phyloP scores from a whole-genome alignment of 2,888 invertebrate species.

The Eilema depressum region DNA sequence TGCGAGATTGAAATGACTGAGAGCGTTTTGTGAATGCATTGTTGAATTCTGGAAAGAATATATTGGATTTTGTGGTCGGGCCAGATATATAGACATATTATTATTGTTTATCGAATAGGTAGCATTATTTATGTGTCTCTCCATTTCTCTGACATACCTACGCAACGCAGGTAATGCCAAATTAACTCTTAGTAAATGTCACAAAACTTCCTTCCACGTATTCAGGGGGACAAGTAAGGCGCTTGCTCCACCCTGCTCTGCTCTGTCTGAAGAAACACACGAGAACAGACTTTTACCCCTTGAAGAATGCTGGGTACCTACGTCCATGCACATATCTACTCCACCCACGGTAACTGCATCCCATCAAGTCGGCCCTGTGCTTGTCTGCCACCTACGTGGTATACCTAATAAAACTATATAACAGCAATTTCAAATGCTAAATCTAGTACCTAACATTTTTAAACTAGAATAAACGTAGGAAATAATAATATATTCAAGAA shows the following conservation, averaged over 20 bases:
- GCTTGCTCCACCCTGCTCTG: no score
- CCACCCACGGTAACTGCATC: no score
- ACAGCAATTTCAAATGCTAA: neutral
- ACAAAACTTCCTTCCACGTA: no score
- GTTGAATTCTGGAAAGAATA: conserved; percentile 18
- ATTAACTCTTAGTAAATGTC: no score
- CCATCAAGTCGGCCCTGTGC: no score
- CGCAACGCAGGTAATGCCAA: neutral
- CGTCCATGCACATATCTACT: no score
- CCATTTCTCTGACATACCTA: neutral
- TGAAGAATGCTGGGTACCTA: no score
- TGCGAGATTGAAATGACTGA: conserved; percentile 42
- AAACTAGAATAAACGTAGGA: neutral
- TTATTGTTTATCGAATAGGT: neutral
- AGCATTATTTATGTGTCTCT: neutral
- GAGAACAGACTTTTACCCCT: no score
- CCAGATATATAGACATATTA: neutral
- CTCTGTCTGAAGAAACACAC: no score
- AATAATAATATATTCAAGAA: conserved; percentile 9
- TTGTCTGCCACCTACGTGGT: no score
- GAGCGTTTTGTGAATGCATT: conserved; percentile 27
- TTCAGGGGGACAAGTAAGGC: no score
- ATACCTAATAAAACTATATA: no score
- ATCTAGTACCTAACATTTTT: neutral
- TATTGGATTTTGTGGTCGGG: conserved; percentile 13